phyloP scores from a whole-genome alignment of 2,113 vertebrate species.

The Oncorhynchus gorbuscha region DNA sequence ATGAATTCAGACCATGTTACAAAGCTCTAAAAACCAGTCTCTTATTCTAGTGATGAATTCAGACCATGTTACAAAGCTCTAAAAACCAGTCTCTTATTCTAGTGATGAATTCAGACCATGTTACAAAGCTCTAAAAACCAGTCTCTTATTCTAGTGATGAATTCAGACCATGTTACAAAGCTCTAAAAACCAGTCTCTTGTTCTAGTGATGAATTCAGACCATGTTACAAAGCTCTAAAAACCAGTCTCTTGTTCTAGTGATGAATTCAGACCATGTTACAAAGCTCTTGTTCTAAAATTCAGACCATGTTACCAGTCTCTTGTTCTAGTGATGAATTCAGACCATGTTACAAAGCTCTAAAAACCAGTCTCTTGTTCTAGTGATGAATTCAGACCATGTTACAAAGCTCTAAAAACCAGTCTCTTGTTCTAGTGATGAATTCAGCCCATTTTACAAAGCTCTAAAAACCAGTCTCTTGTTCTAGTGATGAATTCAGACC shows the following conservation, averaged over 20 bases:
- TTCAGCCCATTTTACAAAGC: background rate
- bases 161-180: background rate
- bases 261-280: background rate
- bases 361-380: no score
- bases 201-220: no score
- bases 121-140: background rate
- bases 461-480: background rate
- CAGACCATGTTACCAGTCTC: no score
- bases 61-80: no score
- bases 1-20: background rate
- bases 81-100: background rate
- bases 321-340: no score
- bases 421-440: background rate
- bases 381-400: no score
- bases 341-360: background rate
- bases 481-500: no score
- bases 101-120: background rate
- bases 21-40: background rate
- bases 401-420: no score
- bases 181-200: background rate
- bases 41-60: no score
- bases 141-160: no score
- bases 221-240: no score
- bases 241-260: background rate
- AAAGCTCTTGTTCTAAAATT: background rate